phyloP scores from a whole-genome alignment of 2,888 invertebrate species.

The Tetranychus truncatus region DNA sequence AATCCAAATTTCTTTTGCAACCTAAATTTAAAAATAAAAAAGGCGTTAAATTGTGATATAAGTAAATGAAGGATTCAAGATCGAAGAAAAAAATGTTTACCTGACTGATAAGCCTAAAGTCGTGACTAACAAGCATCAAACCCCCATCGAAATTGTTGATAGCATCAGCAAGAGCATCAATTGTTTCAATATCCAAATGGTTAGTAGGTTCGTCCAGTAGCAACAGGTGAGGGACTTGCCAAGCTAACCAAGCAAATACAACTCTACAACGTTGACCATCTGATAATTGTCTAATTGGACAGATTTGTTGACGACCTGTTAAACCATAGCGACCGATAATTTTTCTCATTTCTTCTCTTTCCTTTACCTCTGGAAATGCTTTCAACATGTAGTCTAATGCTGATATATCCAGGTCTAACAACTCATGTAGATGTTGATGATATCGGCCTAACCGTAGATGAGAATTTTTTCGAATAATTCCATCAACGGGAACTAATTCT shows the following conservation, averaged over 20 bases:
- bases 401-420: constrained; percentile 77
- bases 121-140: constrained; percentile 97
- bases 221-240: constrained; percentile 86
- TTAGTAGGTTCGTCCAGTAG: constrained; percentile 61
- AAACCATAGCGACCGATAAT: constrained; percentile 95
- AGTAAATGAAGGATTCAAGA: neutral
- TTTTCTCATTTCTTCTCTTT: constrained; percentile 95
- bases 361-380: constrained; percentile 86
- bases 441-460: constrained; percentile 92
- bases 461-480: constrained; percentile 94
- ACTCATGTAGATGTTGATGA: constrained; percentile 89
- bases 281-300: constrained; percentile 79
- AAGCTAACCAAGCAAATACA: constrained; percentile 94
- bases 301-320: constrained; percentile 86
- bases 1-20: constrained; percentile 97
- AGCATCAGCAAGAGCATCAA: constrained; percentile 91
- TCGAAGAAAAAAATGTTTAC: constrained; percentile 37
- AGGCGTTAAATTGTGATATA: neutral
- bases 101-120: constrained; percentile 95
- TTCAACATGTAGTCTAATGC: constrained; percentile 97
- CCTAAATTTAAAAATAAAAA: constrained; percentile 41
- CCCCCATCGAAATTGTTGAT: constrained; percentile 95
- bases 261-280: constrained; percentile 97
- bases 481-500: constrained; percentile 80
- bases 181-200: constrained; percentile 93